Percentiles rank a stretch among this genome's conserved stretches.
Conservation (phyloP, 2,797 vertebrate genomes). For the Anabacerthia variegaticeps region DNA sequence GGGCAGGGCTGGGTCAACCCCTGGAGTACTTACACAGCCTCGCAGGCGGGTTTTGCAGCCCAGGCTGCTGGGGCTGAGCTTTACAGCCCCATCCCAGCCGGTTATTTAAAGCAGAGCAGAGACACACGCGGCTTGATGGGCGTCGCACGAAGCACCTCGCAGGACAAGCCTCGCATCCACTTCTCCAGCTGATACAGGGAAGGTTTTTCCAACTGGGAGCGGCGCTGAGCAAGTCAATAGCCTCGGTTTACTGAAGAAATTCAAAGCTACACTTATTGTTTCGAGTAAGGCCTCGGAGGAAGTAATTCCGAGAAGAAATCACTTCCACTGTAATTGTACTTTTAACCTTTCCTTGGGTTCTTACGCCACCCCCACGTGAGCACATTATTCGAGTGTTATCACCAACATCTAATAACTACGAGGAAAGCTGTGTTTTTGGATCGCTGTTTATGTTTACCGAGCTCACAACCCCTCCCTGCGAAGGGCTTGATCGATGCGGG, state of each 20-base stretch:
- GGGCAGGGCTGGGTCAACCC: neutral
- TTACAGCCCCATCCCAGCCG: neutral
- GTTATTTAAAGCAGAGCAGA: neutral
- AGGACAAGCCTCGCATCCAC: neutral
- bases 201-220: neutral
- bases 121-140: neutral
- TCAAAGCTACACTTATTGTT: neutral
- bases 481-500: neutral
- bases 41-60: neutral
- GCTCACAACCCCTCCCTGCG: neutral
- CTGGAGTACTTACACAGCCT: neutral
- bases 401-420: neutral
- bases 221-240: neutral
- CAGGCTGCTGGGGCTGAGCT: neutral
- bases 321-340: neutral
- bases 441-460: neutral
- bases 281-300: neutral
- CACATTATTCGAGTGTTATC: neutral
- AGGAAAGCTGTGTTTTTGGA: neutral
- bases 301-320: constrained; percentile 39
- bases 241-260: neutral
- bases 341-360: constrained; percentile 27
- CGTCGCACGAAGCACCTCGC: neutral
- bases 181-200: neutral
- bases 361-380: neutral